A percentile compares a stretch with the other conserved stretches of the same genome.
Evolutionary conservation across 1,140 invertebrate genomes (phyloP).

Genomic region (Lasaia peninsularis): DNA sequence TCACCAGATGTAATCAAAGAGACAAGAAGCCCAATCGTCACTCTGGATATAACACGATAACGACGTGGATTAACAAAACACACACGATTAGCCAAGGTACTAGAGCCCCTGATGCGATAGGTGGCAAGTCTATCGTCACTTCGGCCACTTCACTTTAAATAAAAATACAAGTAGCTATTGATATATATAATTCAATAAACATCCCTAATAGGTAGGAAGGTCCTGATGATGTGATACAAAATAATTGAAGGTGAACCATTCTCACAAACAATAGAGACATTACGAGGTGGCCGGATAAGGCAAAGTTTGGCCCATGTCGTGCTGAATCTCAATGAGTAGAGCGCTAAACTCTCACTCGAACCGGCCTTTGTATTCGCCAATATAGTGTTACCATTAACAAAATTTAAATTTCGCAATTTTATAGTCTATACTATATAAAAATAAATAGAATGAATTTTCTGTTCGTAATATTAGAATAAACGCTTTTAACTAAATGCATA

Average conservation of each 20-base stretch:
- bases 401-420: background rate
- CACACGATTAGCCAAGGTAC: no score
- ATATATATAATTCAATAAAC: background rate
- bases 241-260: slow-evolving; percentile 45
- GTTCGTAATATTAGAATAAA: no score
- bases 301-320: slow-evolving; percentile 53
- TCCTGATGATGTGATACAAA: slow-evolving; percentile 27
- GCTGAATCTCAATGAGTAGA: slow-evolving; percentile 61
- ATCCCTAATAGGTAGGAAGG: background rate
- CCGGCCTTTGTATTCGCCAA: slow-evolving; percentile 34
- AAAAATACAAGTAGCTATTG: background rate
- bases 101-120: no score
- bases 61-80: no score
- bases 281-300: slow-evolving; percentile 63
- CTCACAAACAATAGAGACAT: slow-evolving; percentile 67
- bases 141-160: no score
- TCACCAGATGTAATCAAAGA: no score
- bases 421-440: no score
- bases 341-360: slow-evolving; percentile 31
- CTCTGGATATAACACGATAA: no score
- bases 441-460: no score
- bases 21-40: no score
- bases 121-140: no score
- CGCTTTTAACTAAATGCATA: no score
- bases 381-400: background rate